These are phyloP conservation scores for Nemopilema nomurai DNA, from an alignment of 30 jellyfish, hydroid and myxozoan genomes.

Conservation along the genomic window DNA sequence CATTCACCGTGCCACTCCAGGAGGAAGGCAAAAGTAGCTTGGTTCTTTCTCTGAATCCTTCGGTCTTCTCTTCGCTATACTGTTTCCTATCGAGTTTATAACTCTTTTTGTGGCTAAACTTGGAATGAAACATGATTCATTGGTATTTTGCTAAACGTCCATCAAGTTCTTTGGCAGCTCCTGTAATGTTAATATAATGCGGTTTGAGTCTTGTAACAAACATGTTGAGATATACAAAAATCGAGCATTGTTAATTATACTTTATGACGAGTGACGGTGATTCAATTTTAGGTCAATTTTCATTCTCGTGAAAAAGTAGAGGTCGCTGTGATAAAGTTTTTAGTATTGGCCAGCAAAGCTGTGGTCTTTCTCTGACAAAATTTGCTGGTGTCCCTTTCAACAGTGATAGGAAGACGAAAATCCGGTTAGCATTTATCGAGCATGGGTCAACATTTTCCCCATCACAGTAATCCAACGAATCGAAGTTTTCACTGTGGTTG, in stretches of 20 bases:
- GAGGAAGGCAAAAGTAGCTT: slow-evolving; percentile 48
- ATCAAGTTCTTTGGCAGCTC: background rate
- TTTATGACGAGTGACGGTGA: no score
- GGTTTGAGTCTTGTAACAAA: no score
- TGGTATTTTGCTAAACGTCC: background rate
- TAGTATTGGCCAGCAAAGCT: background rate
- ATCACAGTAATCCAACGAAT: background rate
- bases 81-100: background rate
- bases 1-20: slow-evolving; percentile 65
- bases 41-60: slow-evolving; percentile 9
- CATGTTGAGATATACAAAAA: no score
- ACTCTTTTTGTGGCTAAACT: slow-evolving; percentile 11
- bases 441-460: background rate
- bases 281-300: no score
- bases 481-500: background rate
- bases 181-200: background rate
- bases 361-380: background rate
- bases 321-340: background rate
- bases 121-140: slow-evolving; percentile 23
- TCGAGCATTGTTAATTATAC: no score
- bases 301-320: background rate
- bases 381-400: background rate
- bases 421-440: no score
- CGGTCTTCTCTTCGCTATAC: background rate
- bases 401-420: no score